Evolutionary conservation across 2,113 vertebrate species (phyloP).

Genomic region (chimpanzee (Pan troglodytes)): NHGRI_mPanTro3-v2.1_pri NC_072407.2:80820001-80820500

Average conservation of each 20-base stretch:
- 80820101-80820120: background rate
- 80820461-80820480: background rate
- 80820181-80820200: background rate
- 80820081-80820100: background rate
- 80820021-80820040: rapidly evolving
- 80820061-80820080: background rate
- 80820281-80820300: background rate
- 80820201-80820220: constrained; percentile 21
- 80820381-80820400: background rate
- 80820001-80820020: background rate
- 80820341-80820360: constrained; percentile 45
- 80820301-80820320: constrained; percentile 40
- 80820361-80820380: constrained; percentile 4
- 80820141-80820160: background rate
- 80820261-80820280: constrained; percentile 11
- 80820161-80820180: background rate
- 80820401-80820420: background rate
- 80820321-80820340: background rate
- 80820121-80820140: background rate
- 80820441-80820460: background rate
- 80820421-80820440: background rate
- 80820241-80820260: constrained; percentile 34
- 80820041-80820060: background rate
- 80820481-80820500: background rate
- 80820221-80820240: constrained; percentile 36